Evolutionary conservation across 2,113 vertebrate species (phyloP).

Genomic region (Anolis sagrei): DNA sequence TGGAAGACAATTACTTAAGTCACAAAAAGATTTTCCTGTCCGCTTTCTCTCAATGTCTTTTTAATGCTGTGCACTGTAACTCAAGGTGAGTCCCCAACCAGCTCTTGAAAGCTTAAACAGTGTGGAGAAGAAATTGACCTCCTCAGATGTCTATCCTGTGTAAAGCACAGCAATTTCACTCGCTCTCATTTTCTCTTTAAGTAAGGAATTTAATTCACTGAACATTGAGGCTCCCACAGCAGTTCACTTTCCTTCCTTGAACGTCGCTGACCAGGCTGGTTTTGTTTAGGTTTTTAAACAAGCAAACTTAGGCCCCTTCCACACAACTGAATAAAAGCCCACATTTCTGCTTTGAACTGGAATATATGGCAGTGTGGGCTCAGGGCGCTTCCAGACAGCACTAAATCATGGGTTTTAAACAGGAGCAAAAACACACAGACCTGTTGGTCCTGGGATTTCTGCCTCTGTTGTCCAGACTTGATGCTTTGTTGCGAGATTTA

Average conservation of each 20-base stretch:
- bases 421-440: no score
- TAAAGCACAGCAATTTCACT: accelerated
- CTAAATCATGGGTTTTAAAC: no score
- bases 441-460: no score
- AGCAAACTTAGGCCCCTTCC: background rate
- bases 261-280: background rate
- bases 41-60: constrained; percentile 12
- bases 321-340: background rate
- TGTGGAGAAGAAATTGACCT: background rate
- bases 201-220: constrained; percentile 36
- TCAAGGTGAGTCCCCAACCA: background rate
- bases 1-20: background rate
- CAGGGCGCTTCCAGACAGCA: no score
- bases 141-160: background rate
- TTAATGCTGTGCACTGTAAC: constrained; percentile 15
- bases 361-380: no score
- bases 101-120: background rate
- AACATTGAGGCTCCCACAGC: background rate
- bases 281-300: background rate
- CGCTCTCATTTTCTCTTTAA: background rate
- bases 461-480: no score
- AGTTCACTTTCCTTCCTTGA: background rate
- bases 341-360: no score
- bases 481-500: no score
- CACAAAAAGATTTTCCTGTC: background rate